Conservation (phyloP, 2,113 vertebrate genomes). For the Aptenodytes forsteri region DNA sequence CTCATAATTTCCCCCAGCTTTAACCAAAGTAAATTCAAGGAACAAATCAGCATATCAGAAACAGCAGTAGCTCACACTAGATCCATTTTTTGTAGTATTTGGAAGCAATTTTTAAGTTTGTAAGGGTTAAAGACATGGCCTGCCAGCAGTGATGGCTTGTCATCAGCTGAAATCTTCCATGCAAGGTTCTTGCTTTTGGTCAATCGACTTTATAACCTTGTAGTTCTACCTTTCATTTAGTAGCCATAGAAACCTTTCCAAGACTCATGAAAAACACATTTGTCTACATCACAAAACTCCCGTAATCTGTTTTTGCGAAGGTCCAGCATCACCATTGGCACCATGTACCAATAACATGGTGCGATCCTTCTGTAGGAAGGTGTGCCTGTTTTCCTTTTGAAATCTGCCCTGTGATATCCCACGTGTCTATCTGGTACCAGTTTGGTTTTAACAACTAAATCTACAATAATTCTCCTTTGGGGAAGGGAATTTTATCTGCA, state of each 20-base stretch:
- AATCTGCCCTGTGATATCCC: background rate
- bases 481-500: background rate
- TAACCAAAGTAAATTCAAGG: background rate
- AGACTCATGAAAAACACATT: background rate
- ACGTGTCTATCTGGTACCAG: background rate
- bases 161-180: background rate
- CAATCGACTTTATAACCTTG: background rate
- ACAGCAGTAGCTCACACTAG: background rate
- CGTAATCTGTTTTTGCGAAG: accelerated
- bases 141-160: background rate
- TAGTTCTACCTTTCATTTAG: background rate
- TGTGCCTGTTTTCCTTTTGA: background rate
- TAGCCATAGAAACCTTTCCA: background rate
- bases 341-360: background rate
- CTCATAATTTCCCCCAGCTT: background rate
- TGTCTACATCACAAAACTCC: background rate
- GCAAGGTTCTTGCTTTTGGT: background rate
- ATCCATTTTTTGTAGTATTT: background rate
- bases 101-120: background rate
- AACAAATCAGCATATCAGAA: background rate
- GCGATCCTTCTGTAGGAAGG: background rate
- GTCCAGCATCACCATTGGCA: background rate
- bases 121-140: background rate
- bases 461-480: background rate
- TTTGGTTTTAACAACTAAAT: background rate